Evolutionary conservation across 2,888 invertebrate genomes (phyloP).

Genomic region (Dolichomitus sp.): DNA sequence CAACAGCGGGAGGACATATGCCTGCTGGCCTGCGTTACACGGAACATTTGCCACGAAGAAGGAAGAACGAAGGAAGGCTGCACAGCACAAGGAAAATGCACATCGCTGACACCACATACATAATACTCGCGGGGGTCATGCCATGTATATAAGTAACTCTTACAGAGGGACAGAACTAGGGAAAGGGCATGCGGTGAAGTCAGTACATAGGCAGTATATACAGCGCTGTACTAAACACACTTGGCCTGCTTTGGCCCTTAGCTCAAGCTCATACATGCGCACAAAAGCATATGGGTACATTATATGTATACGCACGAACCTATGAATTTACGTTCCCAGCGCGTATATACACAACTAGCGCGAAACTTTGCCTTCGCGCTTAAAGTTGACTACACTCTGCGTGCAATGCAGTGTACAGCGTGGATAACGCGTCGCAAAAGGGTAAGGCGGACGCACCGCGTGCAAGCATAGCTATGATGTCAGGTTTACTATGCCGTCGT

Average conservation of each 20-base stretch:
- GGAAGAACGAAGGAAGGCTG: constrained; percentile 57
- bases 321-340: constrained; percentile 1
- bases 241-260: constrained; percentile 23
- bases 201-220: constrained; percentile 69
- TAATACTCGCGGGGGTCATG: constrained; percentile 73
- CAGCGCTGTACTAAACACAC: constrained; percentile 39
- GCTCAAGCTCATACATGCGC: background rate
- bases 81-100: constrained; percentile 58
- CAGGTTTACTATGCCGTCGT: constrained; percentile 19
- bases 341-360: constrained; percentile 24
- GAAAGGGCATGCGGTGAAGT: background rate
- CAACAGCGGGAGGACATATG: constrained; percentile 69
- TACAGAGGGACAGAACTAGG: background rate
- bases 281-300: background rate
- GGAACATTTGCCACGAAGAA: constrained; percentile 73
- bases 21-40: constrained; percentile 74
- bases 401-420: background rate
- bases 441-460: constrained; percentile 42
- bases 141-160: background rate
- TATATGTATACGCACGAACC: background rate
- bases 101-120: constrained; percentile 72
- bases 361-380: constrained; percentile 58
- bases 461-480: constrained; percentile 38
- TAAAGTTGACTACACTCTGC: constrained; percentile 48
- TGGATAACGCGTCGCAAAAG: constrained; percentile 32